phyloP scores from a whole-genome alignment of 2,888 invertebrate genomes.

The Napeogenes sylphis region DNA sequence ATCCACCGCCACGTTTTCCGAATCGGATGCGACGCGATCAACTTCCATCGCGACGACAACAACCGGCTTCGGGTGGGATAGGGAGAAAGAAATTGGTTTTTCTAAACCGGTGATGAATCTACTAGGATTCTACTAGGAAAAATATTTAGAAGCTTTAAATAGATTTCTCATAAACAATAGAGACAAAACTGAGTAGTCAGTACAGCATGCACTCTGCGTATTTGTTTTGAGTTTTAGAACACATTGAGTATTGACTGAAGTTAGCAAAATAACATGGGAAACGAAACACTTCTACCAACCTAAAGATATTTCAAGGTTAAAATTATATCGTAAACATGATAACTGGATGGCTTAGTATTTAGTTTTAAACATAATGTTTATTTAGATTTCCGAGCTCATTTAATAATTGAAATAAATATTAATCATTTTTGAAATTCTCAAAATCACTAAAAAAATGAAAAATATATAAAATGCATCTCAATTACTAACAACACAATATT shows the following conservation, averaged over 20 bases:
- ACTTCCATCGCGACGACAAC: conserved; percentile 66
- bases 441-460: no score
- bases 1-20: conserved; percentile 72
- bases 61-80: conserved; percentile 36
- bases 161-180: conserved; percentile 39
- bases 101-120: conserved; percentile 22
- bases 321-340: not conserved
- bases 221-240: conserved; percentile 72
- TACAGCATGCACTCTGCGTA: conserved; percentile 42
- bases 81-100: conserved; percentile 22
- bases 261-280: conserved; percentile 62
- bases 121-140: conserved; percentile 38
- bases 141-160: conserved; percentile 31
- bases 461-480: not conserved
- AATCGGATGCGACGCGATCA: conserved; percentile 63
- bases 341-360: not conserved
- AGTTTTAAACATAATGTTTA: not conserved
- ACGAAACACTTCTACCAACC: conserved; percentile 41
- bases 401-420: not conserved
- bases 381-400: not conserved
- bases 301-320: conserved; percentile 13
- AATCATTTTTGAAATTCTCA: not conserved
- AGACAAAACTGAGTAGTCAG: conserved; percentile 40
- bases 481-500: not conserved
- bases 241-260: conserved; percentile 55